These are phyloP conservation scores for Laticauda laticaudata DNA, from an alignment of 2,113 vertebrate genomes.

Conservation along the genomic window DNA sequence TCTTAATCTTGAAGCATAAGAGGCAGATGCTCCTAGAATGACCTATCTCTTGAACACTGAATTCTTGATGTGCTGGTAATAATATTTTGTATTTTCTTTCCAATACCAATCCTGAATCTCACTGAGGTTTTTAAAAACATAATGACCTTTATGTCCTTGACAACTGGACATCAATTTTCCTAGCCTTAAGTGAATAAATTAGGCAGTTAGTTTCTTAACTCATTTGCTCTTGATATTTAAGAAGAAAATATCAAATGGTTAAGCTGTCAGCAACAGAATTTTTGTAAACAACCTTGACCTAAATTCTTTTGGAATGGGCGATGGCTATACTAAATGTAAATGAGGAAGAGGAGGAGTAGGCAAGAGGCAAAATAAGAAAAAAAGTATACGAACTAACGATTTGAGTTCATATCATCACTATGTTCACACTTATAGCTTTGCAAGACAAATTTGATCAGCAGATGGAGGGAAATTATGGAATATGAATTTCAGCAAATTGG, in stretches of 20 bases:
- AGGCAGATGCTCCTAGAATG: neutral
- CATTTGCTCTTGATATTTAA: neutral
- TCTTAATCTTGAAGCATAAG: neutral
- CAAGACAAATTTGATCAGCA: neutral
- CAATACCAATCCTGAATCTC: neutral
- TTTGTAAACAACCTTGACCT: neutral
- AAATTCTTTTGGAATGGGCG: neutral
- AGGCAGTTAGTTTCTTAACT: neutral
- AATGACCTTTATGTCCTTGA: neutral
- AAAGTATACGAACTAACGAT: neutral
- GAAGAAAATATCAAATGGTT: neutral
- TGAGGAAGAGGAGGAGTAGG: neutral
- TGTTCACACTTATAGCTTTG: neutral
- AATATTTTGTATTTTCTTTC: neutral
- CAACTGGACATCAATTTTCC: neutral
- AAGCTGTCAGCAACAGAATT: neutral
- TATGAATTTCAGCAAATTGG: neutral
- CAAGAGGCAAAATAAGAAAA: neutral
- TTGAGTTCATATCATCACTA: neutral
- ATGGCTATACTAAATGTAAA: neutral
- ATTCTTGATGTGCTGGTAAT: accelerated
- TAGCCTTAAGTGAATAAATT: neutral
- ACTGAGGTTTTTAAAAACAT: neutral
- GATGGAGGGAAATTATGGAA: neutral
- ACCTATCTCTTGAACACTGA: conserved; percentile 1